Evolutionary conservation across 2,888 invertebrate genomes (phyloP).

Genomic region (Graphium colonna): DNA sequence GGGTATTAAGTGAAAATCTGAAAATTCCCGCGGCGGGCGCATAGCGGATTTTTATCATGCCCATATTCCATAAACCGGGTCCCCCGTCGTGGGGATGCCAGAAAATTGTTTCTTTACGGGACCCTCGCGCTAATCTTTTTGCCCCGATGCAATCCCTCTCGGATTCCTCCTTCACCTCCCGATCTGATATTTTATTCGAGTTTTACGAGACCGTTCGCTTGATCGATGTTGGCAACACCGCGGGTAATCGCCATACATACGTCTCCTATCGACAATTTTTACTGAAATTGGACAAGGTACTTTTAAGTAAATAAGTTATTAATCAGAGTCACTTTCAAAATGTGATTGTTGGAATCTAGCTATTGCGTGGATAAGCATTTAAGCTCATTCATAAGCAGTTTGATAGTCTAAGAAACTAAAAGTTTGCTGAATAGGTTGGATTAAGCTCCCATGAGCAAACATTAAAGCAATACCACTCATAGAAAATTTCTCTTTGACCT

Average conservation of each 20-base stretch:
- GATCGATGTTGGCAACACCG: slow-evolving; percentile 50
- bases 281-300: too few species aligned
- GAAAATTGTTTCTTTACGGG: slow-evolving; percentile 77
- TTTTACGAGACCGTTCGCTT: slow-evolving; percentile 67
- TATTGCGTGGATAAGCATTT: too few species aligned
- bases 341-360: too few species aligned
- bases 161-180: slow-evolving; percentile 38
- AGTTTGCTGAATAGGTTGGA: too few species aligned
- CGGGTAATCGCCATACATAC: slow-evolving; percentile 24
- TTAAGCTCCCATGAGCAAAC: too few species aligned
- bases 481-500: too few species aligned
- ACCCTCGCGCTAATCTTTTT: slow-evolving; percentile 71
- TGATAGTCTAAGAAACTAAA: too few species aligned
- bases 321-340: too few species aligned
- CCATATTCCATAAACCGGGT: slow-evolving; percentile 58
- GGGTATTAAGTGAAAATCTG: slow-evolving; percentile 31
- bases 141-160: slow-evolving; percentile 21
- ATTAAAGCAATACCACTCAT: too few species aligned
- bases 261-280: too few species aligned
- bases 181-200: slow-evolving; percentile 71
- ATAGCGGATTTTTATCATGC: slow-evolving; percentile 72
- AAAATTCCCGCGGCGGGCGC: slow-evolving; percentile 32
- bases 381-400: too few species aligned
- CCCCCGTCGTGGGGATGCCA: slow-evolving; percentile 57
- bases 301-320: too few species aligned